phyloP scores from a whole-genome alignment of 2,113 vertebrate species.

The Atractosteus spatula region DNA sequence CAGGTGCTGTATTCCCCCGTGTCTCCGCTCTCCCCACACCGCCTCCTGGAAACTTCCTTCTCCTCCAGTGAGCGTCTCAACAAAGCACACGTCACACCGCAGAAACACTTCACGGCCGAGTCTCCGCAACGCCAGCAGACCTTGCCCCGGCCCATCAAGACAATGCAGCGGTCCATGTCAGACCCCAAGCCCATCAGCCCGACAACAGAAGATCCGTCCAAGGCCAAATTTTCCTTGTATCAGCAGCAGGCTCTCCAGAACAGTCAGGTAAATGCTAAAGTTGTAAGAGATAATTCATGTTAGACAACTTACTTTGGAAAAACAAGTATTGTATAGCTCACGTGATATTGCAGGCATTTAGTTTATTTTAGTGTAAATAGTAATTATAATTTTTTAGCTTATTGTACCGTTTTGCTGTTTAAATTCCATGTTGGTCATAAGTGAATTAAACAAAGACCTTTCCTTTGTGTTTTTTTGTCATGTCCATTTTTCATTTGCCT shows the following conservation, averaged over 20 bases:
- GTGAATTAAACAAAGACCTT: no score
- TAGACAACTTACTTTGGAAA: no score
- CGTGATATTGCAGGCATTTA: no score
- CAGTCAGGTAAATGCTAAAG: slow-evolving; percentile 79
- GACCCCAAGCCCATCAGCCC: slow-evolving; percentile 98
- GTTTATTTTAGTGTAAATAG: no score
- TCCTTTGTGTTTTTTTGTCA: no score
- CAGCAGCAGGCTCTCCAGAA: slow-evolving; percentile 83
- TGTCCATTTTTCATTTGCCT: no score
- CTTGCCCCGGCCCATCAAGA: slow-evolving; percentile 92
- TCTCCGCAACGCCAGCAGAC: slow-evolving; percentile 85
- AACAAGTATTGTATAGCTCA: no score
- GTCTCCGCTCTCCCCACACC: slow-evolving; percentile 91
- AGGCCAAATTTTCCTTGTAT: slow-evolving; percentile 89
- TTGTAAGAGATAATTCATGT: no score
- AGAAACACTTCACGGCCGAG: slow-evolving; percentile 89
- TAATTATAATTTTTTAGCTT: no score
- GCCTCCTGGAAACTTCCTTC: slow-evolving; percentile 90
- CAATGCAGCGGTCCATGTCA: slow-evolving; percentile 92
- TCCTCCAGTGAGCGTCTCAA: slow-evolving; percentile 91
- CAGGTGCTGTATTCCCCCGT: slow-evolving; percentile 97
- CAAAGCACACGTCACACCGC: slow-evolving; percentile 93
- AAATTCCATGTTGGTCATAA: no score
- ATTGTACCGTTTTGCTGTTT: no score
- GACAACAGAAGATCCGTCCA: slow-evolving; percentile 86